Percentiles rank a stretch among this genome's conserved stretches.
Evolutionary conservation across 2,888 invertebrate genomes (phyloP).

Genomic region (Perdita meconis): DNA sequence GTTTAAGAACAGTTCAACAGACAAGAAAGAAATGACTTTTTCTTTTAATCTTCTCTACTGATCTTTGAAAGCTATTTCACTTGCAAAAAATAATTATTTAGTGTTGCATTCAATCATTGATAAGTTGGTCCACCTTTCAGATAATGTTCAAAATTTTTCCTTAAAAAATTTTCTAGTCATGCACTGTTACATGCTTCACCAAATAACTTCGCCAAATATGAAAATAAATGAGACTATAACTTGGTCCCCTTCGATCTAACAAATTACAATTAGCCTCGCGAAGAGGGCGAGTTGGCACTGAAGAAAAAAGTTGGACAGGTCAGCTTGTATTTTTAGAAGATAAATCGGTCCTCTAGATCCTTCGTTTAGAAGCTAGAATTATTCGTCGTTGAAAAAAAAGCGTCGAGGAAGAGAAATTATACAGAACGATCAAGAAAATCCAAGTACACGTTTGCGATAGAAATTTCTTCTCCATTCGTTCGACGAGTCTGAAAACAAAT

Average conservation of each 20-base stretch:
- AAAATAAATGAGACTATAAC: background rate
- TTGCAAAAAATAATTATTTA: too few relatives aligned
- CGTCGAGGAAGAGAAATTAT: background rate
- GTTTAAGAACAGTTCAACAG: too few relatives aligned
- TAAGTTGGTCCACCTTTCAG: too few relatives aligned
- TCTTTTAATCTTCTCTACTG: too few relatives aligned
- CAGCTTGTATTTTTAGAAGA: conserved; percentile 62
- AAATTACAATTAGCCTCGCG: conserved; percentile 7
- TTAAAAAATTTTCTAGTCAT: too few relatives aligned
- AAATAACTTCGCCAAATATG: background rate
- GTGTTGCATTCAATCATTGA: too few relatives aligned
- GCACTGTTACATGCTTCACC: too few relatives aligned
- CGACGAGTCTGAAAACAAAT: background rate
- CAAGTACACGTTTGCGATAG: background rate
- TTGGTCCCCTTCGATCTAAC: background rate
- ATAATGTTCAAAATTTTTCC: too few relatives aligned
- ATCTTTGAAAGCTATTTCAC: too few relatives aligned
- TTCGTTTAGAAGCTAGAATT: conserved; percentile 25
- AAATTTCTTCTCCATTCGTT: background rate
- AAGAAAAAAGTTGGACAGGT: conserved; percentile 52
- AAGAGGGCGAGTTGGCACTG: conserved; percentile 26
- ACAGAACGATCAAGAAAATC: too few relatives aligned
- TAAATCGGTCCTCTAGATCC: conserved; percentile 42
- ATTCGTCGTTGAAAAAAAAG: background rate
- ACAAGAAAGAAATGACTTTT: too few relatives aligned